Conservation (phyloP, 1,140 invertebrate species). For the Formica selysi region DNA sequence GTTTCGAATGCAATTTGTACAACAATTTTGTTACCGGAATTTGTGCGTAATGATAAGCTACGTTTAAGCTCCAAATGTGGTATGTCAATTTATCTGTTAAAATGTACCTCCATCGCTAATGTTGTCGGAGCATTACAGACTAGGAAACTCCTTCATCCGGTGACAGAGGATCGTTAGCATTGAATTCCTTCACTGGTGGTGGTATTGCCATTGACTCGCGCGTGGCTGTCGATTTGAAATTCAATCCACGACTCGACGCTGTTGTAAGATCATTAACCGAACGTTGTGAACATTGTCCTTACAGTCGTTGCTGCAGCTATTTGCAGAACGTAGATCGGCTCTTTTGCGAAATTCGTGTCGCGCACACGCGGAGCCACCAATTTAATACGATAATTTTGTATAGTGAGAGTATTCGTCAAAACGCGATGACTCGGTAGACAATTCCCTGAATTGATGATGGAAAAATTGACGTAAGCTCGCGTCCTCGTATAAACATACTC, state of each 20-base stretch:
- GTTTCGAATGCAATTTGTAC: background rate
- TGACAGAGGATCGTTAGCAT: constrained; percentile 63
- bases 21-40: constrained; percentile 2
- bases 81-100: constrained; percentile 1
- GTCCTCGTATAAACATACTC: too few relatives aligned
- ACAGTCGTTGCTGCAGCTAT: constrained; percentile 13
- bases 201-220: constrained; percentile 42
- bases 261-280: constrained; percentile 77
- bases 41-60: constrained; percentile 20
- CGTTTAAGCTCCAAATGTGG: constrained; percentile 4
- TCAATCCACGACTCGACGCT: constrained; percentile 66
- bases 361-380: background rate
- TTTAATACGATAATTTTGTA: too few relatives aligned
- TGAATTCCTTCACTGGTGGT: constrained; percentile 37
- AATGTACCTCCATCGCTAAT: constrained; percentile 30
- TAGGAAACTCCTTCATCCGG: constrained; percentile 10
- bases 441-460: too few relatives aligned
- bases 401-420: too few relatives aligned
- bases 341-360: constrained; percentile 54
- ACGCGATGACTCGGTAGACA: background rate
- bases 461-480: too few relatives aligned
- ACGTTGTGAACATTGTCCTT: constrained; percentile 62
- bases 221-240: constrained; percentile 65
- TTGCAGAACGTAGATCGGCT: constrained; percentile 43
- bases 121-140: constrained; percentile 14